Conservation (phyloP, 2,113 vertebrate species). For the Istiophorus platypterus region DNA sequence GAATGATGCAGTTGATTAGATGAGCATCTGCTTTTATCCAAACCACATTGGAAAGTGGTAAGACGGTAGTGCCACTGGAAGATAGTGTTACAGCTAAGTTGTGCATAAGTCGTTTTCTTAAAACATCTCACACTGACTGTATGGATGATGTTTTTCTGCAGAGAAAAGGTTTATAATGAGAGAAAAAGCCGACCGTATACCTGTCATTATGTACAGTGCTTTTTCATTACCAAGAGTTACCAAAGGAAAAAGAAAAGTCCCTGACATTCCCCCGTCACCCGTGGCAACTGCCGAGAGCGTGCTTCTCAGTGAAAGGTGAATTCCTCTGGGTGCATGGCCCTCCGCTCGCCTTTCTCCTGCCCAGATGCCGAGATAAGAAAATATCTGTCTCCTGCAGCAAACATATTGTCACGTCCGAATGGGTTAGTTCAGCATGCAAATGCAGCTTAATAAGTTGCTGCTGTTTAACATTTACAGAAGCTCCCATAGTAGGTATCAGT, state of each 20-base stretch:
- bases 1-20: conserved; percentile 31
- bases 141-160: conserved; percentile 25
- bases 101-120: not conserved
- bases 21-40: conserved; percentile 41
- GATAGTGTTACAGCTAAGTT: conserved; percentile 21
- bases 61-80: conserved; percentile 1
- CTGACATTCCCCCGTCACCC: conserved; percentile 80
- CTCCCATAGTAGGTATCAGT: not conserved
- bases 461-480: conserved; percentile 43
- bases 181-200: not conserved
- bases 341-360: conserved; percentile 51
- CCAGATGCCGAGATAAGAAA: conserved; percentile 76
- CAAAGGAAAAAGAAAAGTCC: conserved; percentile 54
- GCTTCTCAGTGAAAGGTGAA: conserved; percentile 80
- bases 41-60: conserved; percentile 25
- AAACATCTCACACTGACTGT: conserved; percentile 11
- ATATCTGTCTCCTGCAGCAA: conserved; percentile 60
- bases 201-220: conserved; percentile 24
- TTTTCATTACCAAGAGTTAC: conserved; percentile 46
- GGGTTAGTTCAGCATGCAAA: conserved; percentile 52
- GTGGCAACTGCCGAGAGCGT: conserved; percentile 75
- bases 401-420: conserved; percentile 47
- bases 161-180: not conserved
- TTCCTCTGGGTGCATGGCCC: conserved; percentile 69
- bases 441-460: conserved; percentile 28